A percentile compares a stretch with the other conserved stretches of the same genome.
Evolutionary conservation across 1,140 invertebrate genomes (phyloP).

Genomic region (Pemphigus obesinymphae): DNA sequence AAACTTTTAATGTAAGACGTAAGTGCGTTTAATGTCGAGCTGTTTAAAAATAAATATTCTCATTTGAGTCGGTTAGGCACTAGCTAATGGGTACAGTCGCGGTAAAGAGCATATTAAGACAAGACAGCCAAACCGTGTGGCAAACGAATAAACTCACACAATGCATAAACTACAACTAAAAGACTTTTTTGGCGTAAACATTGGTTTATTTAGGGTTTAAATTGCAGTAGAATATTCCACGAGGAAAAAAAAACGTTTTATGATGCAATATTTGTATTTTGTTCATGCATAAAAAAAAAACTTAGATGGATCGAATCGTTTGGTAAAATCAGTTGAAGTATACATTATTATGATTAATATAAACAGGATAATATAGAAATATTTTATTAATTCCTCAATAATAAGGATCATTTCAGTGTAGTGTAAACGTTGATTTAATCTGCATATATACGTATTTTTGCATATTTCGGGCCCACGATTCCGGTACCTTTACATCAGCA

Average conservation of each 20-base stretch:
- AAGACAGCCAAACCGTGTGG: background rate
- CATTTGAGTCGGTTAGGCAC: background rate
- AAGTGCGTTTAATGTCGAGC: background rate
- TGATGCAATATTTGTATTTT: background rate
- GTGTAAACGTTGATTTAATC: too few species aligned
- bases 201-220: background rate
- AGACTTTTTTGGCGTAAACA: conserved; percentile 22
- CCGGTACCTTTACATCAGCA: too few species aligned
- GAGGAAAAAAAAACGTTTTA: background rate
- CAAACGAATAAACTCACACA: background rate
- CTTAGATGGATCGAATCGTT: background rate
- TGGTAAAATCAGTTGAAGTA: background rate
- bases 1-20: background rate
- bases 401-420: too few species aligned
- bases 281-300: background rate
- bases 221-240: background rate
- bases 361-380: too few species aligned
- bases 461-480: too few species aligned
- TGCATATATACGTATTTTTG: too few species aligned
- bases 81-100: background rate
- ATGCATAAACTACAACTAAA: background rate
- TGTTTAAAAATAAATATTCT: conserved; percentile 6
- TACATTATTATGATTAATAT: too few species aligned
- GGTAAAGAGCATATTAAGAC: background rate
- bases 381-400: too few species aligned